phyloP scores from a whole-genome alignment of 2,888 invertebrate species.

The Neoaliturus tenellus region DNA sequence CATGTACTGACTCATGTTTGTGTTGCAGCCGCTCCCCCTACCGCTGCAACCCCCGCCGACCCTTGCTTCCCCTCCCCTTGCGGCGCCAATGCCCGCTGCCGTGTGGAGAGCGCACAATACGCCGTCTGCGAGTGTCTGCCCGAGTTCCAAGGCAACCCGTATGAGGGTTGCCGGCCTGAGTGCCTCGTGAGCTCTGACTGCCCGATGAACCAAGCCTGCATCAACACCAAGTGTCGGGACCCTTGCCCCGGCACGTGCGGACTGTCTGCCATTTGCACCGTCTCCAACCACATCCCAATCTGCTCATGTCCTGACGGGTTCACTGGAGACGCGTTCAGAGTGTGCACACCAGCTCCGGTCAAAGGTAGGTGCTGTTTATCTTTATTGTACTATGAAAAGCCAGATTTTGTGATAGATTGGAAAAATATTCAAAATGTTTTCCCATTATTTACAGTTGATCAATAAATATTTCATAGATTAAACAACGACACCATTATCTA shows the following conservation, averaged over 20 bases:
- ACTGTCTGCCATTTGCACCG: conserved; percentile 82
- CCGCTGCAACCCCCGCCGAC: conserved; percentile 71
- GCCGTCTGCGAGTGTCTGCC: conserved; percentile 80
- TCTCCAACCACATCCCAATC: conserved; percentile 87
- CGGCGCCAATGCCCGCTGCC: conserved; percentile 79
- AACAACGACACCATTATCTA: no score
- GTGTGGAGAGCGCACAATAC: conserved; percentile 71
- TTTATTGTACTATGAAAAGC: no score
- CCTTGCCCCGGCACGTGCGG: conserved; percentile 88
- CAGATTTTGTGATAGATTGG: no score
- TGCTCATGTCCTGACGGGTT: conserved; percentile 83
- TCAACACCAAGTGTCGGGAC: conserved; percentile 83
- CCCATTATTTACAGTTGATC: no score
- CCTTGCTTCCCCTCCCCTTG: conserved; percentile 74
- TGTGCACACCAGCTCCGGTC: conserved; percentile 73
- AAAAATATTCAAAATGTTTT: no score
- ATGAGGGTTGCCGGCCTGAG: conserved; percentile 76
- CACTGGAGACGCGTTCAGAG: conserved; percentile 80
- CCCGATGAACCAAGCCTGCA: conserved; percentile 79
- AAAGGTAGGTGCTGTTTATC: conserved; percentile 42
- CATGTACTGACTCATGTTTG: conserved; percentile 24
- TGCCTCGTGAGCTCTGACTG: conserved; percentile 81
- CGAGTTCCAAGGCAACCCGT: conserved; percentile 82
- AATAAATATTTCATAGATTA: no score
- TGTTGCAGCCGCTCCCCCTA: conserved; percentile 69